Conservation (phyloP, 2,113 vertebrate species). For the Laterallus jamaicensis region DNA sequence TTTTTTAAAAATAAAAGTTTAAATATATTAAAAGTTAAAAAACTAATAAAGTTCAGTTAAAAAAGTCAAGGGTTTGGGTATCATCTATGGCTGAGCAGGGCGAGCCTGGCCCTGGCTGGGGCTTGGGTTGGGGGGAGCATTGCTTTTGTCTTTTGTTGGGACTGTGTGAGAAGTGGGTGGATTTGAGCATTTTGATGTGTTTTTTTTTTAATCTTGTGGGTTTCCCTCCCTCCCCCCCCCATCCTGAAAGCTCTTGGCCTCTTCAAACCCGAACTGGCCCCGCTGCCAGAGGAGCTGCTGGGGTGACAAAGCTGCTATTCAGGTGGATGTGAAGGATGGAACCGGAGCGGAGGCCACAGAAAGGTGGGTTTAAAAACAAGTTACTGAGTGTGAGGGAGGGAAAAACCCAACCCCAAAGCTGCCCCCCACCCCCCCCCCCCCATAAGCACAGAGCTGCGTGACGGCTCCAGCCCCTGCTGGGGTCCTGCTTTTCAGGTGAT, state of each 20-base stretch:
- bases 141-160: neutral
- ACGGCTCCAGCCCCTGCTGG: accelerated
- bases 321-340: neutral
- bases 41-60: constrained; percentile 69
- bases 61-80: neutral
- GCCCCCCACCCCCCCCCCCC: neutral
- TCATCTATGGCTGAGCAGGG: neutral
- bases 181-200: neutral
- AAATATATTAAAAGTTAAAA: constrained; percentile 76
- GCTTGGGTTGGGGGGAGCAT: too few relatives aligned
- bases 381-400: too few relatives aligned
- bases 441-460: accelerated
- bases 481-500: accelerated
- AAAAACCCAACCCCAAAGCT: too few relatives aligned
- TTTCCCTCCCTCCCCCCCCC: too few relatives aligned
- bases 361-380: neutral
- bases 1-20: constrained; percentile 35
- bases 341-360: neutral
- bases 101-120: accelerated
- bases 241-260: accelerated
- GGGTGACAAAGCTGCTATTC: constrained; percentile 38
- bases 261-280: neutral
- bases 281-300: neutral
- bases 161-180: neutral
- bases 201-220: neutral